These are phyloP conservation scores for Naja naja DNA, from an alignment of 2,113 vertebrate species.

Conservation along the genomic window DNA sequence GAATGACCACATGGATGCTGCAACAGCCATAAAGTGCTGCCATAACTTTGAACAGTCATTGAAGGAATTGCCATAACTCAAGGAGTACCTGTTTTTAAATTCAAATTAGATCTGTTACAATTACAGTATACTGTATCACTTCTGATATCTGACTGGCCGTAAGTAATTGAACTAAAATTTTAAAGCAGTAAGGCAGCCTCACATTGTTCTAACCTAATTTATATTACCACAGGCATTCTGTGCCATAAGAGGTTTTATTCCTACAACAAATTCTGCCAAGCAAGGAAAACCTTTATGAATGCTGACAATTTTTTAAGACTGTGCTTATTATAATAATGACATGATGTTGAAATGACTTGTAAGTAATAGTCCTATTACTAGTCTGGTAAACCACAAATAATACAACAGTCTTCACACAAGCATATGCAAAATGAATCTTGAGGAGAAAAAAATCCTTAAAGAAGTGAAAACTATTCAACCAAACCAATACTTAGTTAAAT, in stretches of 20 bases:
- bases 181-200: background rate
- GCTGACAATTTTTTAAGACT: background rate
- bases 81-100: background rate
- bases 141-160: background rate
- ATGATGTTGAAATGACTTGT: background rate
- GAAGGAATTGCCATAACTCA: background rate
- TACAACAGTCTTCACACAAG: background rate
- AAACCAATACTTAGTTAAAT: background rate
- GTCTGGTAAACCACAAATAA: background rate
- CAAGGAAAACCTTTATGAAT: background rate
- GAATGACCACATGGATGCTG: background rate
- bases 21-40: background rate
- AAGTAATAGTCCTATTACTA: background rate
- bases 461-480: background rate
- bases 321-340: background rate
- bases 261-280: background rate
- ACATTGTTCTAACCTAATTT: background rate
- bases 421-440: background rate
- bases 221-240: background rate
- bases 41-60: background rate
- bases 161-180: background rate
- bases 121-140: background rate
- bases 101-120: background rate
- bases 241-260: background rate
- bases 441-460: background rate